Percentiles rank a stretch among this genome's conserved stretches.
These are phyloP conservation scores for Muscina levida DNA, from an alignment of 2,888 invertebrate species.

Conservation along the genomic window DNA sequence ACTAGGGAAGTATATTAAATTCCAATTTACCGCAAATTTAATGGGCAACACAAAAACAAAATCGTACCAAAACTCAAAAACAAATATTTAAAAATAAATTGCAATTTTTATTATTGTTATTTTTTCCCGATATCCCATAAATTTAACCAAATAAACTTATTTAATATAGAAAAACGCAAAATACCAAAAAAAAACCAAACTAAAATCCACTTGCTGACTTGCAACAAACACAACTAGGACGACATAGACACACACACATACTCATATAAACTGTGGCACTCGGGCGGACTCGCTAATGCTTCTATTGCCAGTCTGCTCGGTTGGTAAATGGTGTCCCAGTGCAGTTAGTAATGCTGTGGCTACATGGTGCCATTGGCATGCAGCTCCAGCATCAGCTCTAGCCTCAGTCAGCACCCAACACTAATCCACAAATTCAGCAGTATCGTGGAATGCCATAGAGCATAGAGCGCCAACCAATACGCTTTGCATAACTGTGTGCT, in stretches of 20 bases:
- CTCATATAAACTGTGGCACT: background rate
- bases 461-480: constrained; percentile 48
- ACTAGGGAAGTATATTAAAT: constrained; percentile 42
- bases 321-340: background rate
- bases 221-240: constrained; percentile 48
- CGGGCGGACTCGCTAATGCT: constrained; percentile 2
- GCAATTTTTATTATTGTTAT: constrained; percentile 31
- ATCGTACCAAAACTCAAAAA: background rate
- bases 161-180: constrained; percentile 29
- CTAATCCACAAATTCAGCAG: constrained; percentile 62
- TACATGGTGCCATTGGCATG: constrained; percentile 20
- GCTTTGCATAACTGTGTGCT: constrained; percentile 57
- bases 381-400: constrained; percentile 12
- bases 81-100: constrained; percentile 41
- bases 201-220: constrained; percentile 61
- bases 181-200: constrained; percentile 39
- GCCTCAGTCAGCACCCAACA: constrained; percentile 47
- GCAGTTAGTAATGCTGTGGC: constrained; percentile 17
- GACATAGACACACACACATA: constrained; percentile 3
- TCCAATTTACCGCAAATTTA: constrained; percentile 32
- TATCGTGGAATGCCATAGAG: constrained; percentile 27
- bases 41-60: background rate
- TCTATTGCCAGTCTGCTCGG: background rate
- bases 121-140: constrained; percentile 56
- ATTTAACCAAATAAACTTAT: constrained; percentile 59